phyloP scores from a whole-genome alignment of 37 sponge, comb jelly and placozoan species.

The Trichoplax adhaerens region DNA sequence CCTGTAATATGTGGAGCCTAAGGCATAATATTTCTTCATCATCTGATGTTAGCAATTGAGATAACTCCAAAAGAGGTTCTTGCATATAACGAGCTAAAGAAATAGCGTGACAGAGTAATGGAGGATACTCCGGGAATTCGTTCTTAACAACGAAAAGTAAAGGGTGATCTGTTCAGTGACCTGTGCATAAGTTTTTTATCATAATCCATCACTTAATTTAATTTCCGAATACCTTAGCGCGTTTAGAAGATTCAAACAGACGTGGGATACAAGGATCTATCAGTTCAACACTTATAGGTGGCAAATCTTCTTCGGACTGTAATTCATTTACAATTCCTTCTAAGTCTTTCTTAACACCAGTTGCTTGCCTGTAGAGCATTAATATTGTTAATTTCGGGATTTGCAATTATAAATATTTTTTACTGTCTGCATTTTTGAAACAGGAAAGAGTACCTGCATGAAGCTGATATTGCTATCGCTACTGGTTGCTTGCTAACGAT shows the following conservation, averaged over 20 bases:
- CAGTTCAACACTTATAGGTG: constrained; percentile 20
- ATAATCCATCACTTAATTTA: constrained; percentile 15
- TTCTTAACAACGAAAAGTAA: constrained; percentile 11
- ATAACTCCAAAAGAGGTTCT: constrained; percentile 77
- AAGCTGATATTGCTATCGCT: constrained; percentile 1
- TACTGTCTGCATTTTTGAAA: neutral
- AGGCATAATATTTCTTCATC: constrained; percentile 51
- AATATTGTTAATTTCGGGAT: neutral
- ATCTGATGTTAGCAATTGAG: constrained; percentile 28
- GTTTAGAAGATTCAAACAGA: constrained; percentile 9
- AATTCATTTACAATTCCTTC: no score
- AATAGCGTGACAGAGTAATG: constrained; percentile 45
- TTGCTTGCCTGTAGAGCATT: neutral
- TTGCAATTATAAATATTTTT: neutral
- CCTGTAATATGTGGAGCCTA: constrained; percentile 51
- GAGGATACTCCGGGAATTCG: constrained; percentile 64
- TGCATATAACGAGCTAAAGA: constrained; percentile 65
- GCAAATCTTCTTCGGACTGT: no score
- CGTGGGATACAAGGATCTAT: constrained; percentile 17
- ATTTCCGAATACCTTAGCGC: constrained; percentile 15
- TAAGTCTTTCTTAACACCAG: neutral
- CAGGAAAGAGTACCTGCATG: neutral
- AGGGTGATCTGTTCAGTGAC: neutral
- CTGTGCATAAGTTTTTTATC: neutral
- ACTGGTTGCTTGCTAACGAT: neutral